Base-by-base conservation (phyloP, 2,797 vertebrate genomes). In the Propithecus perrieri region DNA sequence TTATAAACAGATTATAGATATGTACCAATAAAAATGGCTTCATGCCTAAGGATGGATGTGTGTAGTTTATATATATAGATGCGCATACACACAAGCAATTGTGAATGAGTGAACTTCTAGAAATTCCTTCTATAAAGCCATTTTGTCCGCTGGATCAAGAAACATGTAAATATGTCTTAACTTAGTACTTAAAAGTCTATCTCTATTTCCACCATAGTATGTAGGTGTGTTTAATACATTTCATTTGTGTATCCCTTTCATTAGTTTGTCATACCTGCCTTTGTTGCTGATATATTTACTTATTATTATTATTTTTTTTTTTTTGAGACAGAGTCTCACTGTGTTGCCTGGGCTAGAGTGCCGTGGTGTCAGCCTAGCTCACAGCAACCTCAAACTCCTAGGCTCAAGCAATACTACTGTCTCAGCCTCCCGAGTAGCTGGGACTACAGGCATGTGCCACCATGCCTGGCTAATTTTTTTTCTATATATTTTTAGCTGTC, bases 101-200 rank as follows among this genome's bases (percentile, higher is more conserved):
- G 50, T 84, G 48, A 90, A 41, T 80, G 46, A 90, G 35, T 33
- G 46, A 69, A 33, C 18, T n/a, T 94, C 26, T 57, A 79, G 79
- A 94, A 85, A 85, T 71, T 95, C 26, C 7, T 76, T 65, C 50
- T 91, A n/a, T 81, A 94, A 79, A 91, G 69, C 28, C 35, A 61
- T 81, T 89, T 71, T 83, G 48, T 69, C 30, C 30, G 74, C 48
- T 79, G 14, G 20, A 50, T 89, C 81, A 90, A 59, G 41, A 75
- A 67, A 94, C 14, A 90, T 41, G 9, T 65, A 48, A 69, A 76
- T 38, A 33, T 41, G 30, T 55, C 50, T 89, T 85, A 85, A 96
- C 22, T 63, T 63, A 65, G 33, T 80, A 91, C 35, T 95, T 79
- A 69, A 53, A 85, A 65, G 38, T 90, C n/a, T 30, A 6, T 55